Base-by-base conservation (phyloP, 2,888 invertebrate genomes). In the Lysandra bellargus region DNA sequence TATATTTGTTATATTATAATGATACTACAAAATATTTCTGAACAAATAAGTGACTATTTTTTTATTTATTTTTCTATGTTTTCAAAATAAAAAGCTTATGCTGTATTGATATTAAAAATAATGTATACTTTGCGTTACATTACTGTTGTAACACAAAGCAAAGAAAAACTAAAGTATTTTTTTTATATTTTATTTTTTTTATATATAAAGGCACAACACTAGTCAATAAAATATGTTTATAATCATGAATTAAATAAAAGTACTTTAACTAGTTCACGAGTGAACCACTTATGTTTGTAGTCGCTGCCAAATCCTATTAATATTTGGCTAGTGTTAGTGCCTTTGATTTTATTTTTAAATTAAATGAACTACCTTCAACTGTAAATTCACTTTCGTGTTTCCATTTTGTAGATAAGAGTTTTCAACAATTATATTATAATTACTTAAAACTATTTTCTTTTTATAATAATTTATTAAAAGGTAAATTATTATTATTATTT, bases 321-420 rank as follows among this genome's bases (percentile, higher is more conserved):
- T 76, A 76, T 76, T 76, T 76, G 76, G 76, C 53, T 75, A 53
- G 53, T 49, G 49, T 14, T 14, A 49, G 53, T 23, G 76, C 53
- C 57, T 76, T 76, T 76, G 30, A 53, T 76, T 76, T 33, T 76
- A 57, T 57, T 76, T 76, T 76, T 76, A 76, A 76, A 57, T 75
- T 75, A 49, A 76, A 76, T 53, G 53, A 57, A 76, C 76, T 57
- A 37, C 76, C 76, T 76, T 76, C 53, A 76, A 57, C 76, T 53
- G 17, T 30, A 7, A 76, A n/a, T 30, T 53, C 30, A 76, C 76
- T 53, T 76, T 76, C 57, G 5, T 75, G 44, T 30, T 49, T 53
- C 14, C 75, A 75, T 75, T 53, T 79, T 76, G 64, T 64, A 7
- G 23, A 60, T 60, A n/a, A 61, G 23, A 14, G 7, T 23, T 17